Evolutionary conservation across 1,140 invertebrate genomes (phyloP).

Genomic region (Wiebesia pumilae): DNA sequence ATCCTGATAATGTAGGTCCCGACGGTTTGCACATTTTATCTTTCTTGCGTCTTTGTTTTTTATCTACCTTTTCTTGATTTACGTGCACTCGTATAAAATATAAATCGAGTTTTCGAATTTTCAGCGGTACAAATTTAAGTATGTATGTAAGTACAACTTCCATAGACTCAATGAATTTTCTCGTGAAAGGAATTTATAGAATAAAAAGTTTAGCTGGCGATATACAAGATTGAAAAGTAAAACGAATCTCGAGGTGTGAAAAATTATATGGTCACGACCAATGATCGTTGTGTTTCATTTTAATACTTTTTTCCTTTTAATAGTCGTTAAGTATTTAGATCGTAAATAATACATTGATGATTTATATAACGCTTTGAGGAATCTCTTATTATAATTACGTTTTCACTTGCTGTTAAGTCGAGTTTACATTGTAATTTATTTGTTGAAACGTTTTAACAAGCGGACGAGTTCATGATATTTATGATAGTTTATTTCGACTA

Average conservation of each 20-base stretch:
- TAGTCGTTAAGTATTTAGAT: slow-evolving; percentile 33
- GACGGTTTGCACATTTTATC: slow-evolving; percentile 8
- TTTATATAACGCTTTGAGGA: slow-evolving; percentile 41
- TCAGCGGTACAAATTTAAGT: slow-evolving; percentile 22
- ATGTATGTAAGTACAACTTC: slow-evolving; percentile 31
- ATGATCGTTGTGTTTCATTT: slow-evolving; percentile 33
- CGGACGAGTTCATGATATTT: slow-evolving; percentile 21
- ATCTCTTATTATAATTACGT: slow-evolving; percentile 36
- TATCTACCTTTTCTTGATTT: background rate
- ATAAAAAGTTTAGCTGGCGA: background rate
- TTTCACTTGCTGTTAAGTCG: slow-evolving; percentile 12
- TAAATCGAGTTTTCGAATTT: slow-evolving; percentile 2
- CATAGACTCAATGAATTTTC: slow-evolving; percentile 11
- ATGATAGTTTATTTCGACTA: background rate
- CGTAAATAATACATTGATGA: slow-evolving; percentile 16
- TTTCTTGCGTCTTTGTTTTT: slow-evolving; percentile 23
- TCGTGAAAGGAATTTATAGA: slow-evolving; percentile 1
- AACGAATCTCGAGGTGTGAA: slow-evolving; percentile 44
- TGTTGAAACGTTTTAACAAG: slow-evolving; percentile 41
- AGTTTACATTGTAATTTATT: slow-evolving; percentile 40
- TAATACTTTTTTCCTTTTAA: slow-evolving; percentile 10
- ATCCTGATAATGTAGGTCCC: background rate
- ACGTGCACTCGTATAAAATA: background rate
- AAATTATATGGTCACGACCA: slow-evolving; percentile 31
- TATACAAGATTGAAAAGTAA: background rate